Conservation (phyloP, 1,140 invertebrate species). For the Himalopsyche phryganea region DNA sequence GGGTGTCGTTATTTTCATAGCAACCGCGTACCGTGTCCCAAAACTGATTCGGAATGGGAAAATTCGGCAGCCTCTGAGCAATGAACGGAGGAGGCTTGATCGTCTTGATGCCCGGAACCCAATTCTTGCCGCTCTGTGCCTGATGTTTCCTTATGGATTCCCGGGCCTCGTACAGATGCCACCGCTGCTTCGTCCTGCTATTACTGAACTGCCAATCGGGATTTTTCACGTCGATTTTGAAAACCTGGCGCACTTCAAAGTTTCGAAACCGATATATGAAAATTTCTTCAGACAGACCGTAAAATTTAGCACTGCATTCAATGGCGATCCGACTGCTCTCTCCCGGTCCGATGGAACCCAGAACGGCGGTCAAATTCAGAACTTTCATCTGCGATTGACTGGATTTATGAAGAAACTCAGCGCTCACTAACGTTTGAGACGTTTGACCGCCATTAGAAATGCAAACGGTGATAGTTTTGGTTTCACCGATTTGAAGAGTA, state of each 20-base stretch:
- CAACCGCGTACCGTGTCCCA: slow-evolving; percentile 1
- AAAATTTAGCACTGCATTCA: slow-evolving; percentile 49
- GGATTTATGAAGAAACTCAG: slow-evolving; percentile 36
- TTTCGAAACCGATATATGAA: slow-evolving; percentile 56
- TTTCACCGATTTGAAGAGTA: slow-evolving; percentile 41
- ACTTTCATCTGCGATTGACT: slow-evolving; percentile 43
- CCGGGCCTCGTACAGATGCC: background rate
- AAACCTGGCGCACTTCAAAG: slow-evolving; percentile 55
- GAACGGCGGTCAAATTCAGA: slow-evolving; percentile 33
- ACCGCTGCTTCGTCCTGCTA: background rate
- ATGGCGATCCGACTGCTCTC: slow-evolving; percentile 43
- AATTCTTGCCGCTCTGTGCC: background rate
- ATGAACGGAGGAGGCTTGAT: slow-evolving; percentile 56
- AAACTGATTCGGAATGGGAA: slow-evolving; percentile 52
- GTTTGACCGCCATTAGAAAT: slow-evolving; percentile 1
- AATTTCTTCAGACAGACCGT: slow-evolving; percentile 58
- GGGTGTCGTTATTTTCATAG: background rate
- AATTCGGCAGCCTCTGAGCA: slow-evolving; percentile 49
- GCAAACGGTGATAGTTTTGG: slow-evolving; percentile 36
- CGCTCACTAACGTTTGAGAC: background rate
- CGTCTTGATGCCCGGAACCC: background rate
- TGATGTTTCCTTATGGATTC: background rate
- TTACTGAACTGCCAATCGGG: background rate
- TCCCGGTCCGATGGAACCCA: slow-evolving; percentile 38
- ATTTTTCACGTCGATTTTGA: slow-evolving; percentile 50